Conservation (phyloP, 1,140 invertebrate genomes). For the Geopemphigus sp. region DNA sequence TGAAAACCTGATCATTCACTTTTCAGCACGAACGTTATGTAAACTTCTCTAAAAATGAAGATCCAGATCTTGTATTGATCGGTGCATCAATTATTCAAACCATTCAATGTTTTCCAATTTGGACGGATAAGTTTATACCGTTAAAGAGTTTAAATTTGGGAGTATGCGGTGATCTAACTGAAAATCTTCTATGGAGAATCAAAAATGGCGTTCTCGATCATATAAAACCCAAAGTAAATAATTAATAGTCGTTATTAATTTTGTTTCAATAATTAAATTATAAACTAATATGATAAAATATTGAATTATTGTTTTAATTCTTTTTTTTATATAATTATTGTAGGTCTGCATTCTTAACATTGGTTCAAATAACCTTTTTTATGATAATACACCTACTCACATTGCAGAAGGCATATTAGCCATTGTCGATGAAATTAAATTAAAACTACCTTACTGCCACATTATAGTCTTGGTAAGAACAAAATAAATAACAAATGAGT, state of each 20-base stretch:
- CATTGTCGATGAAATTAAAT: constrained; percentile 69
- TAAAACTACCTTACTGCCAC: constrained; percentile 73
- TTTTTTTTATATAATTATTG: constrained; percentile 28
- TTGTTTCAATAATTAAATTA: neutral
- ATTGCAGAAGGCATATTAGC: constrained; percentile 76
- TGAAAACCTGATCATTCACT: constrained; percentile 22
- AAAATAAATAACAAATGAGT: no score
- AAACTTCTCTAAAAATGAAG: constrained; percentile 75
- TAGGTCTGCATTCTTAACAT: constrained; percentile 81
- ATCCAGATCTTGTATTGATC: constrained; percentile 87
- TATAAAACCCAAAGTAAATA: constrained; percentile 79
- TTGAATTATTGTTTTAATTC: constrained; percentile 27
- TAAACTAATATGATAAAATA: neutral
- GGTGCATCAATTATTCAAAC: constrained; percentile 82
- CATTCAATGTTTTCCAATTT: constrained; percentile 74
- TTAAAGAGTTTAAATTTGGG: constrained; percentile 84
- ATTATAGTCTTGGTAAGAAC: constrained; percentile 77
- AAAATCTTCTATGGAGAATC: constrained; percentile 86
- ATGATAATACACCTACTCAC: constrained; percentile 70
- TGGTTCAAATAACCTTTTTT: constrained; percentile 82
- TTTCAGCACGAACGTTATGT: constrained; percentile 80
- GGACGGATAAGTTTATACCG: constrained; percentile 68
- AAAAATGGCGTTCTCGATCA: constrained; percentile 83
- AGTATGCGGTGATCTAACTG: constrained; percentile 80
- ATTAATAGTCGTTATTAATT: neutral